phyloP scores from a whole-genome alignment of 1,140 invertebrate species.

The Centruroides sculpturatus region DNA sequence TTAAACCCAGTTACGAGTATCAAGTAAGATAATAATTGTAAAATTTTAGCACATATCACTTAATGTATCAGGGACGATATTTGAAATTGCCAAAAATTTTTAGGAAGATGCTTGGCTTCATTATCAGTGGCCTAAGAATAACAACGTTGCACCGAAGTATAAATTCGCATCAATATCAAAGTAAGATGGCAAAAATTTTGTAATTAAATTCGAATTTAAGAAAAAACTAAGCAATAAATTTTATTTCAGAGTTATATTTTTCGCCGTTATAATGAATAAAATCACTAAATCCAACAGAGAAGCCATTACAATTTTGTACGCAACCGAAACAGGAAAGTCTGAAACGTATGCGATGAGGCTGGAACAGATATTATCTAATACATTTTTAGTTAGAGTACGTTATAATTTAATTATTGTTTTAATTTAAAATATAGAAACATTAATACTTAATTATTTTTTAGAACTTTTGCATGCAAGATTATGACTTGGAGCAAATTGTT shows the following conservation, averaged over 20 bases:
- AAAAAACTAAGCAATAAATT: too few species aligned
- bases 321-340: slow-evolving; percentile 29
- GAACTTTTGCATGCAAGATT: slow-evolving; percentile 27
- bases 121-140: slow-evolving; percentile 8
- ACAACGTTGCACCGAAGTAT: slow-evolving; percentile 7
- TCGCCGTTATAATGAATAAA: too few species aligned
- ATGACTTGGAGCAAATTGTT: slow-evolving; percentile 21
- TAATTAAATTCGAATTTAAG: too few species aligned
- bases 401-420: slow-evolving; percentile 8
- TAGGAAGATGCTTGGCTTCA: slow-evolving; percentile 2
- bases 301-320: slow-evolving; percentile 24
- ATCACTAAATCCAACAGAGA: too few species aligned
- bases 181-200: background rate
- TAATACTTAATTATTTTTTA: background rate
- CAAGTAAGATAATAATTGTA: slow-evolving; percentile 12
- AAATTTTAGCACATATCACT: too few species aligned
- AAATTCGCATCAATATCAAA: slow-evolving; percentile 4
- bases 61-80: too few species aligned
- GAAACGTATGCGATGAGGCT: slow-evolving; percentile 25
- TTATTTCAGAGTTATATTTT: too few species aligned
- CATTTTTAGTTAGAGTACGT: slow-evolving; percentile 22
- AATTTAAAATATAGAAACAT: too few species aligned
- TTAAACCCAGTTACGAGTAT: slow-evolving; percentile 28
- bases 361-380: slow-evolving; percentile 21
- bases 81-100: too few species aligned